Conservation (phyloP, 2,113 vertebrate genomes). For the Pyxicephalus adspersus region DNA sequence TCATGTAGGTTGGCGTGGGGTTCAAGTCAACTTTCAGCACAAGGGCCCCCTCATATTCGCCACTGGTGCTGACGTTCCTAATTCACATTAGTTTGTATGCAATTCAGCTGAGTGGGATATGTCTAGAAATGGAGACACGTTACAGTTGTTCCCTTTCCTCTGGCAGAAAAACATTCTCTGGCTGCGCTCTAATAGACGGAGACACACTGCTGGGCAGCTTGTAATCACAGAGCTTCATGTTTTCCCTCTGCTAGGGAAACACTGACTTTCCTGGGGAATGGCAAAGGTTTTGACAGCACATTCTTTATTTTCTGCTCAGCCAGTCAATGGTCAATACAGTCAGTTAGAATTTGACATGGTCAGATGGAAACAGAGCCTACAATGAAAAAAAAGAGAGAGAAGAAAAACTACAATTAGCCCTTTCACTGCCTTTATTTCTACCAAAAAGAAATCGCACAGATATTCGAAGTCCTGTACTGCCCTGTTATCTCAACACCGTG, state of each 20-base stretch:
- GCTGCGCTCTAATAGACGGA: conserved; percentile 6
- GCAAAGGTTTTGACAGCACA: conserved; percentile 52
- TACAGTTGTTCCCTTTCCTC: not conserved
- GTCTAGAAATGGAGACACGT: not conserved
- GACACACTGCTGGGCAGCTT: conserved; percentile 35
- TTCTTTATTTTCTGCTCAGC: conserved; percentile 55
- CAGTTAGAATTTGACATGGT: conserved; percentile 57
- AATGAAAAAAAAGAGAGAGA: not conserved
- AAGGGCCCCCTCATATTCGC: too few species aligned
- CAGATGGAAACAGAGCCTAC: conserved; percentile 48
- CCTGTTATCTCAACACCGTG: conserved; percentile 10
- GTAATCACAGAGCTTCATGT: conserved; percentile 47
- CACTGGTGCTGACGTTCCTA: too few species aligned
- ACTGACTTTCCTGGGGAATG: conserved; percentile 36
- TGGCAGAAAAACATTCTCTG: not conserved
- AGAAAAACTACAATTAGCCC: conserved; percentile 50
- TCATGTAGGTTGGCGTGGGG: too few species aligned
- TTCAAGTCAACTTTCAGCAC: too few species aligned
- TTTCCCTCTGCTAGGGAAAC: conserved; percentile 46
- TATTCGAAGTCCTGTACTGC: not conserved
- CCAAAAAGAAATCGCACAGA: conserved; percentile 45
- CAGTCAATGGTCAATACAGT: conserved; percentile 55
- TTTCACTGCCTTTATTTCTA: conserved; percentile 33
- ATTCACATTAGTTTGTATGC: not conserved
- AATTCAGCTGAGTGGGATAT: conserved; percentile 7